A percentile compares a stretch with the other conserved stretches of the same genome.
These are phyloP conservation scores for Gonatopus flavifemur DNA, from an alignment of 1,140 invertebrate genomes.

Conservation along the genomic window DNA sequence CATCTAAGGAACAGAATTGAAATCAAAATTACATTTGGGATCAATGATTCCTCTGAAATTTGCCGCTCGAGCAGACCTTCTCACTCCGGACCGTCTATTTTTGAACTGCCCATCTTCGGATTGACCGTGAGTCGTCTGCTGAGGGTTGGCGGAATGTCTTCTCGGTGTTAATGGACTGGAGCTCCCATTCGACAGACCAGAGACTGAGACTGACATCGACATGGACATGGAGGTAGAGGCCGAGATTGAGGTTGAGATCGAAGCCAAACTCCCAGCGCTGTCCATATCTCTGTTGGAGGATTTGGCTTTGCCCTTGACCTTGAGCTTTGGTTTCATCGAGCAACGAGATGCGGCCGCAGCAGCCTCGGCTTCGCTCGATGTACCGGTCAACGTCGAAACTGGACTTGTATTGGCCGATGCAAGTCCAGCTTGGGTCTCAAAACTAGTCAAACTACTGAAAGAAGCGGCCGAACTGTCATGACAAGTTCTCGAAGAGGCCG, in stretches of 20 bases:
- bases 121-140: conserved; percentile 63
- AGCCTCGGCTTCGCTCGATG: conserved; percentile 67
- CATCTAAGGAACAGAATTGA: background rate
- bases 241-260: conserved; percentile 69
- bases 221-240: conserved; percentile 79
- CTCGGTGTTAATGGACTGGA: conserved; percentile 76
- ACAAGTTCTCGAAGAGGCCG: conserved; percentile 12
- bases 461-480: conserved; percentile 64
- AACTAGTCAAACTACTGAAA: conserved; percentile 72
- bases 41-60: conserved; percentile 63
- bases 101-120: conserved; percentile 73
- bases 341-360: conserved; percentile 54
- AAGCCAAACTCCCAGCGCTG: conserved; percentile 57
- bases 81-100: conserved; percentile 69
- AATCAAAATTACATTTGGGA: conserved; percentile 53
- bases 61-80: conserved; percentile 74
- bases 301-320: conserved; percentile 39
- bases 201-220: conserved; percentile 74
- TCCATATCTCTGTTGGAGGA: conserved; percentile 49
- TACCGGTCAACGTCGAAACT: conserved; percentile 82
- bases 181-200: conserved; percentile 74
- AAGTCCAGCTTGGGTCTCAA: conserved; percentile 70
- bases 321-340: conserved; percentile 58
- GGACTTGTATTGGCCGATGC: conserved; percentile 84
- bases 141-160: conserved; percentile 77